Conservation (phyloP, 2,113 vertebrate genomes). For the Actenoides lindsayi region DNA sequence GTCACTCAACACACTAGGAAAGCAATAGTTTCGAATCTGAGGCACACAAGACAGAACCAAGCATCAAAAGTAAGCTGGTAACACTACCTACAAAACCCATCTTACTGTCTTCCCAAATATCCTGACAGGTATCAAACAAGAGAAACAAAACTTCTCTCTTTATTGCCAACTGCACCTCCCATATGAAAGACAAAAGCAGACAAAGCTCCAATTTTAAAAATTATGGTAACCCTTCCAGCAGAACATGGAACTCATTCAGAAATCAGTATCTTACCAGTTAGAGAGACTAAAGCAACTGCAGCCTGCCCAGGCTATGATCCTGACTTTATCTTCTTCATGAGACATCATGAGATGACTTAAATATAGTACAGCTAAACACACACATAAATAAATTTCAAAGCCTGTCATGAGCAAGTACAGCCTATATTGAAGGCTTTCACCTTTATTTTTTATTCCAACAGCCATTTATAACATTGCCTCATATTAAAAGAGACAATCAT, state of each 20-base stretch:
- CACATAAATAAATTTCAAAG: background rate
- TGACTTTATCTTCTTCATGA: background rate
- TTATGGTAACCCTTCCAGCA: background rate
- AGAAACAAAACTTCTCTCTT: background rate
- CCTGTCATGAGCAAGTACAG: background rate
- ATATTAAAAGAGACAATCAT: background rate
- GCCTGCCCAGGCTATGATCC: background rate
- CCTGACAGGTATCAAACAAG: background rate
- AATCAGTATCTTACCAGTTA: background rate
- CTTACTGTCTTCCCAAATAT: background rate
- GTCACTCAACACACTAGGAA: background rate
- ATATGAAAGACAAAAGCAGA: background rate
- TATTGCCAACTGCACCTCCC: background rate
- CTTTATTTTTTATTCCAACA: background rate
- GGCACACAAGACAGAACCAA: background rate
- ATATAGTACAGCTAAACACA: background rate
- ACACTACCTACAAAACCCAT: background rate
- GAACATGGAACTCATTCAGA: background rate
- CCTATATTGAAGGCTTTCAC: background rate
- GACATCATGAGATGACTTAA: background rate
- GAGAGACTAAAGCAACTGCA: background rate
- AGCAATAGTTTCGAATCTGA: background rate
- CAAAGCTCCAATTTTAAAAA: background rate
- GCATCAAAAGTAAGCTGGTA: background rate
- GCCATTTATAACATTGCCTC: background rate